phyloP scores from a whole-genome alignment of 2,113 vertebrate species.

The Cyanoramphus novaezelandiae region DNA sequence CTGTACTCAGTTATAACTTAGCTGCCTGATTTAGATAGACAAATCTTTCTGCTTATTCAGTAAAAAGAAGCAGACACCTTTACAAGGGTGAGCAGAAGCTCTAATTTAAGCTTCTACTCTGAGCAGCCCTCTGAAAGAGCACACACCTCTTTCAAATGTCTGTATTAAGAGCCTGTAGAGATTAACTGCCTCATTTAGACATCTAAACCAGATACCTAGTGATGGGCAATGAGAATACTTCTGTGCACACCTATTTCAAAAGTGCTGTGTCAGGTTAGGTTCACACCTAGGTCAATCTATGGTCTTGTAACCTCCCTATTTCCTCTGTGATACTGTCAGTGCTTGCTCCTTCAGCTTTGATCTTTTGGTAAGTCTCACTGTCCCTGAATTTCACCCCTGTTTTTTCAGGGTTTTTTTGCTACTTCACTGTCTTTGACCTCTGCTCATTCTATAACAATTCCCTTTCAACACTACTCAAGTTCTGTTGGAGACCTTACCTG shows the following conservation, averaged over 20 bases:
- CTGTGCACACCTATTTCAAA: neutral
- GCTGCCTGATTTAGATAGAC: neutral
- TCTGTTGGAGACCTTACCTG: neutral
- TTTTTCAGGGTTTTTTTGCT: neutral
- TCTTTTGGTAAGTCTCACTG: neutral
- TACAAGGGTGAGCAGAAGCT: neutral
- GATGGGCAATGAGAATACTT: neutral
- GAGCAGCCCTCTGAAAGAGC: neutral
- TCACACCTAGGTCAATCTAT: neutral
- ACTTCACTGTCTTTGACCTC: neutral
- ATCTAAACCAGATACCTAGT: neutral
- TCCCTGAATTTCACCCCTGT: neutral
- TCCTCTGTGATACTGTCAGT: neutral
- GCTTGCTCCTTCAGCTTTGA: neutral
- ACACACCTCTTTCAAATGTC: neutral
- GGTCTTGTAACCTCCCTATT: neutral
- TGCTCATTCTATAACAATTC: neutral
- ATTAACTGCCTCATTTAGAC: neutral
- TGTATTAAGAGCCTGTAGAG: neutral
- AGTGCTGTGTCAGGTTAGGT: neutral
- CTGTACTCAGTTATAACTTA: neutral
- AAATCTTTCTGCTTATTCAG: neutral
- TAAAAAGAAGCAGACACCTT: neutral
- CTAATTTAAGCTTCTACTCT: neutral
- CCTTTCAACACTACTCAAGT: neutral